Evolutionary conservation across 2,113 vertebrate species (phyloP).

Genomic region (Apaloderma vittatum): DNA sequence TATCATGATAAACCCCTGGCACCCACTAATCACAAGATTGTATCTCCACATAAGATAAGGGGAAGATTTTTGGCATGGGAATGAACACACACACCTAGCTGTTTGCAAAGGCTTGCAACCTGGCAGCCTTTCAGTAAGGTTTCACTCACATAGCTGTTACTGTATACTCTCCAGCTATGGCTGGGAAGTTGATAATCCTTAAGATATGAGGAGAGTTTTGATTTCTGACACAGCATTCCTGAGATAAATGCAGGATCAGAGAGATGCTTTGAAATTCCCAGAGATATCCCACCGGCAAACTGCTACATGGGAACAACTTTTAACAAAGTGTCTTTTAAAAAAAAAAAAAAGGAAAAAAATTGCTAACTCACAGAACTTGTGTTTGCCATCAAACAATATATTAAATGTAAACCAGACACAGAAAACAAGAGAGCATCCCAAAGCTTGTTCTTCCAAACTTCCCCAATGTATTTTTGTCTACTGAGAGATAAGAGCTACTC

Average conservation of each 20-base stretch:
- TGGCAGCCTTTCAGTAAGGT: slow-evolving; percentile 81
- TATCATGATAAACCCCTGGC: slow-evolving; percentile 83
- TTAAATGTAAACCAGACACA: slow-evolving; percentile 86
- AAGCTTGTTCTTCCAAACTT: slow-evolving; percentile 57
- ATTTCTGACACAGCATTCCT: slow-evolving; percentile 99
- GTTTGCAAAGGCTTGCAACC: slow-evolving; percentile 77
- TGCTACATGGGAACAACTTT: slow-evolving; percentile 74
- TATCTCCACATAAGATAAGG: slow-evolving; percentile 85
- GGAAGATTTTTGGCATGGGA: slow-evolving; percentile 77
- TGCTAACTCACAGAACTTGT: slow-evolving; percentile 37
- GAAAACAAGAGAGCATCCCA: slow-evolving; percentile 54
- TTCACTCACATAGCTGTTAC: slow-evolving; percentile 88
- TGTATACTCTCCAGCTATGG: slow-evolving; percentile 92
- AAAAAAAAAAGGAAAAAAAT: slow-evolving; percentile 9
- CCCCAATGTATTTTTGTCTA: neutral
- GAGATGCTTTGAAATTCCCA: slow-evolving; percentile 91
- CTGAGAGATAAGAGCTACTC: neutral
- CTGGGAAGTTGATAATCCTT: slow-evolving; percentile 94
- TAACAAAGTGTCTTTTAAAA: slow-evolving; percentile 75
- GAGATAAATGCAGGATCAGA: slow-evolving; percentile 97
- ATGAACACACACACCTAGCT: slow-evolving; percentile 81
- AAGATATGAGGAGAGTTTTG: slow-evolving; percentile 97
- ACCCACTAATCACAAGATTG: slow-evolving; percentile 81
- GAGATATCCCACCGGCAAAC: slow-evolving; percentile 76
- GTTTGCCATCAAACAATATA: slow-evolving; percentile 72